Percentiles rank a stretch among this genome's conserved stretches.
Evolutionary conservation across 2,888 invertebrate species (phyloP).

Genomic region (Cataglyphis livida): DNA sequence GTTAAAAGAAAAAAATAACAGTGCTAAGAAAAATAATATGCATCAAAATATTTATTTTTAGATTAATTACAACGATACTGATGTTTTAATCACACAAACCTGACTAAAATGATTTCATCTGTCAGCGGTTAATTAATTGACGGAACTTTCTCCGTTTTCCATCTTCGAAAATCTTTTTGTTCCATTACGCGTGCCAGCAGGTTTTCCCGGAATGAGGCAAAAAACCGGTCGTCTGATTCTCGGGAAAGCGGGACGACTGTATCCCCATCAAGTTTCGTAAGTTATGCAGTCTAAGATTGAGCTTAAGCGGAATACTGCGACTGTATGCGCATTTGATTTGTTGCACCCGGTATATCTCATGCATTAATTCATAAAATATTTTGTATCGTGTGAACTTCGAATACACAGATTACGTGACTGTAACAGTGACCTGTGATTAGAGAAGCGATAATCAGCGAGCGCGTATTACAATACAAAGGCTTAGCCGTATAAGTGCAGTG

Average conservation of each 20-base stretch:
- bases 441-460: constrained; percentile 36
- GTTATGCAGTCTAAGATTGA: constrained; percentile 52
- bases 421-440: constrained; percentile 47
- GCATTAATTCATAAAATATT: constrained; percentile 60
- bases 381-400: constrained; percentile 17
- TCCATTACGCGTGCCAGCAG: constrained; percentile 20
- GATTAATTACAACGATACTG: background rate
- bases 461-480: constrained; percentile 2
- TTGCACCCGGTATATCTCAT: constrained; percentile 48
- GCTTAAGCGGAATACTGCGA: constrained; percentile 25
- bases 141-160: constrained; percentile 10
- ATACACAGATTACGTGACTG: constrained; percentile 45
- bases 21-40: background rate
- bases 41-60: background rate
- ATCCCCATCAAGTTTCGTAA: constrained; percentile 10
- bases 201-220: constrained; percentile 45
- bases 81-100: background rate
- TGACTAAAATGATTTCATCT: background rate
- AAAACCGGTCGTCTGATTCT: constrained; percentile 11
- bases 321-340: constrained; percentile 51
- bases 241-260: constrained; percentile 20
- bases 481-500: background rate
- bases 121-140: constrained; percentile 9
- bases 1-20: background rate
- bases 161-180: constrained; percentile 15